Base-by-base conservation (phyloP, 2,113 vertebrate species). In the Ardeotis arabs region DNA sequence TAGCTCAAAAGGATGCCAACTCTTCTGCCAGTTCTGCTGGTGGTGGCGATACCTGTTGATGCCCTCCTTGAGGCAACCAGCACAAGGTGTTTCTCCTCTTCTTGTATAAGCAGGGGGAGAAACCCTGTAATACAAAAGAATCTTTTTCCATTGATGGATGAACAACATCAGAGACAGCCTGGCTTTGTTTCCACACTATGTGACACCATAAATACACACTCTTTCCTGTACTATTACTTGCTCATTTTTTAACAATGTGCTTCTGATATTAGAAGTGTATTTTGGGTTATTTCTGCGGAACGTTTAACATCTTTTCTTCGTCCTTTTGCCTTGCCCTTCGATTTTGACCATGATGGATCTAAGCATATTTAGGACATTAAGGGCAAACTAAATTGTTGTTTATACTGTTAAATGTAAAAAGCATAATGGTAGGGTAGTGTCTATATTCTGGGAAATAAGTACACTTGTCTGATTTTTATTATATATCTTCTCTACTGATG, bases 321-420 rank as follows among this genome's bases (percentile, higher is more conserved):
- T 97, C 96, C 95, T 97, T 94, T 96, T 89, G 77, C 63, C 91
- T 96, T 83, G 95, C 96, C 95, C 95, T 97, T 97, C 96, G 89
- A 70, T 96, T 96, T 70, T 91, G 87, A 92, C 89, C 37, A 3
- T 96, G 96, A 97, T 89, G 81, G 94, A 96, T 95, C 92, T 93
- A 96, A 97, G 91, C 94, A 39, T 89, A 85, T 91, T 95, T 96
- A 95, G 95, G 95, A 97, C 94, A 94, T 92, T 95, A 96, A 94
- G 96, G 96, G 96, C 94, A 96, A 95, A 96, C 81, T 95, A 97
- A 96, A 96, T 95, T 96, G 95, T 96, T 97, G 96, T 97, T 97
- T 97, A 96, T 96, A 94, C 81, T 80, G 96, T 95, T 96, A 97
- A 96, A 95, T 95, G 96, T 85, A 93, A 96, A 96, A 96, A 95